Evolutionary conservation across 2,113 vertebrate genomes (phyloP).

Genomic region (Embiotoca jacksoni): DNA sequence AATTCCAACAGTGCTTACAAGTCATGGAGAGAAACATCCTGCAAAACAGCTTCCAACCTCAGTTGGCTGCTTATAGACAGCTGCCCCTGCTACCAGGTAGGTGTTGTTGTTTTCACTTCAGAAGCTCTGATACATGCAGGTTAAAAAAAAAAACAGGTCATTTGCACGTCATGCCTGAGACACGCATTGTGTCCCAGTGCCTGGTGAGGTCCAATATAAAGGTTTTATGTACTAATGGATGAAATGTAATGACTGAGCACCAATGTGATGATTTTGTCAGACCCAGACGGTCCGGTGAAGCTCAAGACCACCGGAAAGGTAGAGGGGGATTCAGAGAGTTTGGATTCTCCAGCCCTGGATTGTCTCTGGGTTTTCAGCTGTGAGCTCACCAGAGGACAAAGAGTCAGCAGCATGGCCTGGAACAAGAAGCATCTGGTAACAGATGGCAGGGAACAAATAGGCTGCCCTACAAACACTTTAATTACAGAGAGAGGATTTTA

Average conservation of each 20-base stretch:
- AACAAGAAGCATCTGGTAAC: slow-evolving; percentile 90
- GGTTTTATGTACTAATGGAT: neutral
- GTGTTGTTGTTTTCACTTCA: too few species aligned
- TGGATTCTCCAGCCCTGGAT: slow-evolving; percentile 79
- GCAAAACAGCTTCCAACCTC: slow-evolving; percentile 88
- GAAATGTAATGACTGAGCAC: neutral
- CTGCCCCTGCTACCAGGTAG: slow-evolving; percentile 88
- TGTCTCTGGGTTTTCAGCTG: slow-evolving; percentile 89
- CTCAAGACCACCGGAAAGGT: neutral
- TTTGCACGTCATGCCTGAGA: too few species aligned
- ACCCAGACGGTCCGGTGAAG: slow-evolving; percentile 36
- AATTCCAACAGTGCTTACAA: slow-evolving; percentile 85
- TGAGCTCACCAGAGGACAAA: slow-evolving; percentile 83
- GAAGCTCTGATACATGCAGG: too few species aligned
- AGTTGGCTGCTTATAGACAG: slow-evolving; percentile 89
- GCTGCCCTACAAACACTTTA: too few species aligned
- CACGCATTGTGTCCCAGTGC: neutral
- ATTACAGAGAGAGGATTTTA: too few species aligned
- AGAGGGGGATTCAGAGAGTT: slow-evolving; percentile 1
- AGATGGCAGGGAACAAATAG: neutral
- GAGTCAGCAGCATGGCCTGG: slow-evolving; percentile 90
- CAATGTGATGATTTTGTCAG: slow-evolving; percentile 54
- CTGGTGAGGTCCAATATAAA: neutral
- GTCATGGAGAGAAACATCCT: slow-evolving; percentile 90
- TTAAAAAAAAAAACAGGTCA: too few species aligned